A percentile compares a stretch with the other conserved stretches of the same genome.
phyloP scores from a whole-genome alignment of 2,888 invertebrate genomes.

The Agonopterix alstromeriana region DNA sequence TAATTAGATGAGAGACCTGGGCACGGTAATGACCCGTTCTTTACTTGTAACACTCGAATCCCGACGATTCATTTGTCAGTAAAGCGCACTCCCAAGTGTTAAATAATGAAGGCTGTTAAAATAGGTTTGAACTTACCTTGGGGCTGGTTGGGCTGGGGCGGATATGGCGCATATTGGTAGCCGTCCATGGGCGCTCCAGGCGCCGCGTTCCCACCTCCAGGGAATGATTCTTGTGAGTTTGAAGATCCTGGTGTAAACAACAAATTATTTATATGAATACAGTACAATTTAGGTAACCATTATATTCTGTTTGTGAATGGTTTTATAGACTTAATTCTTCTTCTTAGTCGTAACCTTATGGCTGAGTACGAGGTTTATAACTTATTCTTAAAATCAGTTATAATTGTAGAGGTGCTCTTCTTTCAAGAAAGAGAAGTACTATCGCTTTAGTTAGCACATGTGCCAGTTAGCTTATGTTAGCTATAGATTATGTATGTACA shows the following conservation, averaged over 20 bases:
- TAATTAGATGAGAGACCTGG: neutral
- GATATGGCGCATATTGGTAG: conserved; percentile 81
- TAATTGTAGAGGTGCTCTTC: too few species aligned
- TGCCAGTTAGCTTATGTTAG: too few species aligned
- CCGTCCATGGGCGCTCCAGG: conserved; percentile 87
- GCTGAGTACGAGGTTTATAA: too few species aligned
- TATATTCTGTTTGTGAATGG: neutral
- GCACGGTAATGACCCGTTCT: too few species aligned
- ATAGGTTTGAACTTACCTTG: conserved; percentile 78
- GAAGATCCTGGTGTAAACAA: conserved; percentile 80
- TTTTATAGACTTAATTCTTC: too few species aligned
- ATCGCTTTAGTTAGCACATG: too few species aligned
- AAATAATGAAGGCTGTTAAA: neutral
- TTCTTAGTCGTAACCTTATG: too few species aligned
- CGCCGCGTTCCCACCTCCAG: conserved; percentile 83
- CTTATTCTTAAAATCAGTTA: too few species aligned
- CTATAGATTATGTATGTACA: too few species aligned
- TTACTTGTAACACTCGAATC: too few species aligned
- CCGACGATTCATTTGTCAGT: neutral
- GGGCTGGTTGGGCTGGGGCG: conserved; percentile 80
- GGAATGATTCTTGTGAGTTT: conserved; percentile 94
- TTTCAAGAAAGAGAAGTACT: too few species aligned
- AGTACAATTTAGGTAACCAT: neutral
- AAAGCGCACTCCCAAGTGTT: conserved; percentile 6
- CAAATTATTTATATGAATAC: neutral